Percentiles rank a stretch among this genome's conserved stretches.
Evolutionary conservation across 2,888 invertebrate species (phyloP).

Genomic region (Dendrolimus pini): DNA sequence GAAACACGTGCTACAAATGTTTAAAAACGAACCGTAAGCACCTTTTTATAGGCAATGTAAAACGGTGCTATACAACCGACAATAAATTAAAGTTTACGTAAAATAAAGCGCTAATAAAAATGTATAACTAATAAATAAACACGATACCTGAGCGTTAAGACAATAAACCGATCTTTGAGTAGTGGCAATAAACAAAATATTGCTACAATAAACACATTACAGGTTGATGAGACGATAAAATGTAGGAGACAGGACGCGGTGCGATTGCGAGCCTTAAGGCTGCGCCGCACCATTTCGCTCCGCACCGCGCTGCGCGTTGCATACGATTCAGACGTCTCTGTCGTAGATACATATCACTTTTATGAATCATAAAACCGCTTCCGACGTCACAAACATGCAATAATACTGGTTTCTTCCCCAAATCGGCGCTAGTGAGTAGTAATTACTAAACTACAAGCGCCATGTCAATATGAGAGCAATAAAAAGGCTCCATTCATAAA

Average conservation of each 20-base stretch:
- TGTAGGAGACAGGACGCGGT: constrained; percentile 29
- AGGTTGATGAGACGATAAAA: constrained; percentile 67
- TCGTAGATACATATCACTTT: constrained; percentile 64
- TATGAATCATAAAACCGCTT: constrained; percentile 66
- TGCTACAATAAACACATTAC: constrained; percentile 74
- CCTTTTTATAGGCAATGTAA: constrained; percentile 76
- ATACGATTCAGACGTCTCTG: constrained; percentile 29
- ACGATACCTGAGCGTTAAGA: constrained; percentile 73
- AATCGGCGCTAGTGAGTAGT: constrained; percentile 59
- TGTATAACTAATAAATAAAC: constrained; percentile 77
- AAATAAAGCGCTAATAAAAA: constrained; percentile 76
- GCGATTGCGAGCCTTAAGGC: constrained; percentile 12
- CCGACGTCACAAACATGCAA: constrained; percentile 58
- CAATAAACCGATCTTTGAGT: constrained; percentile 72
- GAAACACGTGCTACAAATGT: constrained; percentile 74
- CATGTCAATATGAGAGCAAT: constrained; percentile 69
- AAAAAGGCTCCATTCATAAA: constrained; percentile 72
- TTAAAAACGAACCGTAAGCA: constrained; percentile 72
- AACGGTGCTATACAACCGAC: constrained; percentile 69
- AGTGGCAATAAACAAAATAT: constrained; percentile 74
- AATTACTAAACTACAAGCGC: constrained; percentile 63
- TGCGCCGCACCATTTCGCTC: constrained; percentile 15
- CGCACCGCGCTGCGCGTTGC: constrained; percentile 18
- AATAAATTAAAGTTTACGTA: constrained; percentile 76
- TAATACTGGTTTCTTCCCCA: constrained; percentile 63